phyloP scores from a whole-genome alignment of 2,888 invertebrate species.

The Cantharis rufa region DNA sequence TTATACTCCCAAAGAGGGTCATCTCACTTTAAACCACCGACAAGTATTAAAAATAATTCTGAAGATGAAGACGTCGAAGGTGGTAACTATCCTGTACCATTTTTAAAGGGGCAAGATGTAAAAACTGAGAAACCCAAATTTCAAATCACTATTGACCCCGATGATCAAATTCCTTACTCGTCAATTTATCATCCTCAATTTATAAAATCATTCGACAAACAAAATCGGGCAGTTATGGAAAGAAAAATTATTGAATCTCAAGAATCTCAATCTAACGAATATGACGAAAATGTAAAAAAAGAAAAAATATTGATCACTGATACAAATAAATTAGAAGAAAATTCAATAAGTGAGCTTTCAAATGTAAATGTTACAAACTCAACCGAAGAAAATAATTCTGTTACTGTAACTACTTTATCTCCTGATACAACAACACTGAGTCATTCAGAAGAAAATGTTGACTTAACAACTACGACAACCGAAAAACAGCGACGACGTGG shows the following conservation, averaged over 20 bases:
- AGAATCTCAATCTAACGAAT: not conserved
- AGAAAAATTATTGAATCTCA: not conserved
- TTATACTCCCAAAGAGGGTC: conserved; percentile 58
- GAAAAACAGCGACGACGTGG: conserved; percentile 63
- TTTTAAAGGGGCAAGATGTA: conserved; percentile 39
- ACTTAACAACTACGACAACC: conserved; percentile 40
- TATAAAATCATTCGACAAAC: not conserved
- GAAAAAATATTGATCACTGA: not conserved
- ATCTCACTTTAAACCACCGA: conserved; percentile 59
- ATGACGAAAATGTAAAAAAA: not conserved
- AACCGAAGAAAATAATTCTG: conserved; percentile 21
- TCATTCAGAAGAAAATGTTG: conserved; percentile 28
- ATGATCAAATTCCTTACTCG: conserved; percentile 60
- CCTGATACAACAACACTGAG: not conserved
- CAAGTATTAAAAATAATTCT: conserved; percentile 39
- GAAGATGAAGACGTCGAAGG: conserved; percentile 55
- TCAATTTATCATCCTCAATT: conserved; percentile 17
- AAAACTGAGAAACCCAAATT: conserved; percentile 51
- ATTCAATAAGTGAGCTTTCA: conserved; percentile 6
- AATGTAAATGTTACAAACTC: conserved; percentile 7
- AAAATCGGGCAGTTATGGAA: not conserved
- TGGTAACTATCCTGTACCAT: conserved; percentile 55
- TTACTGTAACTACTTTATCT: conserved; percentile 18
- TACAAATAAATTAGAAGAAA: conserved; percentile 6
- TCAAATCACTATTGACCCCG: conserved; percentile 52